A percentile compares a stretch with the other conserved stretches of the same genome.
Conservation (phyloP, 2,113 vertebrate species). For the Dascyllus trimaculatus region DNA sequence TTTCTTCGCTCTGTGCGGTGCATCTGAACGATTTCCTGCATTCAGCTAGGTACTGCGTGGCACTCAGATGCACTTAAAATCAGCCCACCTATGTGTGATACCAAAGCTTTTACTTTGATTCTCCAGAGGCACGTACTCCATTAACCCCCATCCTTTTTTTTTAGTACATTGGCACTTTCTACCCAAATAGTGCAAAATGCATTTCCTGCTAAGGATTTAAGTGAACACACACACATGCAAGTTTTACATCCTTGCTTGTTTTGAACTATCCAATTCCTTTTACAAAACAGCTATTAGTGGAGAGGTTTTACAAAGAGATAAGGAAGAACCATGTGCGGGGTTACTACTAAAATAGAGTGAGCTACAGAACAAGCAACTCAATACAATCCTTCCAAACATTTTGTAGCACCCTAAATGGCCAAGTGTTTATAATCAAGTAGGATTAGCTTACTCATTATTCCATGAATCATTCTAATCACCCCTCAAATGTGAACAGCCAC, state of each 20-base stretch:
- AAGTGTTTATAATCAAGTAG: conserved; percentile 41
- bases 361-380: conserved; percentile 1
- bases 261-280: conserved; percentile 9
- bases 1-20: neutral
- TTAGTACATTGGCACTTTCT: conserved; percentile 51
- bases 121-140: conserved; percentile 63
- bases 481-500: conserved; percentile 30
- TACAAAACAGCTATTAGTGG: conserved; percentile 6
- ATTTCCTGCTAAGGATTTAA: conserved; percentile 18
- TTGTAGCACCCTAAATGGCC: neutral
- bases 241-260: conserved; percentile 33
- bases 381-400: conserved; percentile 13
- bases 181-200: conserved; percentile 48
- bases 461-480: conserved; percentile 52
- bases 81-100: conserved; percentile 50
- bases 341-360: conserved; percentile 23
- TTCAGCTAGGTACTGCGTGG: conserved; percentile 24
- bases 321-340: conserved; percentile 4
- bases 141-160: conserved; percentile 49
- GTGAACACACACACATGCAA: conserved; percentile 26
- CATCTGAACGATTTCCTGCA: neutral
- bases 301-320: neutral
- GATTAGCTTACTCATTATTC: conserved; percentile 56
- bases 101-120: conserved; percentile 68
- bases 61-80: conserved; percentile 66